Percentiles rank a stretch among this genome's conserved stretches.
phyloP scores from a whole-genome alignment of 2,888 invertebrate species.

The Cephus spinipes region DNA sequence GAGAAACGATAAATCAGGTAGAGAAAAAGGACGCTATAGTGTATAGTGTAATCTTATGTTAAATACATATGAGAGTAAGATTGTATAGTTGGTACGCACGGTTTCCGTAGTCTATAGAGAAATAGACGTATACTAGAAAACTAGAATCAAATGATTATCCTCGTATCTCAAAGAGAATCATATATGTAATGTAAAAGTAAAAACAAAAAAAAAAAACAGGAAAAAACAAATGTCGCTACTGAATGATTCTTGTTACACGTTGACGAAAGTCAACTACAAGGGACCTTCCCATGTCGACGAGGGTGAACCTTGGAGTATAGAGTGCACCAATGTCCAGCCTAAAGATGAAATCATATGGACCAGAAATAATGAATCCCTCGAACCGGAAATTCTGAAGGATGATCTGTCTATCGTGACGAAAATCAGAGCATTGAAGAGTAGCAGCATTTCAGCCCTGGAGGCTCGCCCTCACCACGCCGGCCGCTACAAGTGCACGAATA shows the following conservation, averaged over 20 bases:
- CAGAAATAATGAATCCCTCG: conserved; percentile 52
- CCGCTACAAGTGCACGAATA: conserved; percentile 55
- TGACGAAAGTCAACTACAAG: conserved; percentile 46
- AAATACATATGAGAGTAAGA: background rate
- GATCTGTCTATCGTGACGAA: conserved; percentile 40
- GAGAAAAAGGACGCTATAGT: background rate
- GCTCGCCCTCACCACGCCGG: conserved; percentile 56
- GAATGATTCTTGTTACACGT: background rate
- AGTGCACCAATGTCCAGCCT: conserved; percentile 47
- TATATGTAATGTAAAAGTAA: background rate
- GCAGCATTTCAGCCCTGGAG: conserved; percentile 38
- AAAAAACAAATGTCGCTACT: background rate
- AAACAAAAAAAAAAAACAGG: background rate
- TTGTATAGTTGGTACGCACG: background rate
- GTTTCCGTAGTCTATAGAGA: background rate
- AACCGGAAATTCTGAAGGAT: conserved; percentile 49
- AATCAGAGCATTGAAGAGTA: conserved; percentile 30
- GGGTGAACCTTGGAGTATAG: conserved; percentile 57
- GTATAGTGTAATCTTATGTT: background rate
- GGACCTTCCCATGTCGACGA: conserved; percentile 45
- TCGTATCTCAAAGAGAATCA: background rate
- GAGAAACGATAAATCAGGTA: background rate
- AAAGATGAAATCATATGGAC: conserved; percentile 54
- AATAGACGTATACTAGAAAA: too few relatives aligned
- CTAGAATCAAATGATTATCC: too few relatives aligned